Evolutionary conservation across 2,797 vertebrate genomes (phyloP).

Genomic region (Poeciliopsis gracilis): DNA sequence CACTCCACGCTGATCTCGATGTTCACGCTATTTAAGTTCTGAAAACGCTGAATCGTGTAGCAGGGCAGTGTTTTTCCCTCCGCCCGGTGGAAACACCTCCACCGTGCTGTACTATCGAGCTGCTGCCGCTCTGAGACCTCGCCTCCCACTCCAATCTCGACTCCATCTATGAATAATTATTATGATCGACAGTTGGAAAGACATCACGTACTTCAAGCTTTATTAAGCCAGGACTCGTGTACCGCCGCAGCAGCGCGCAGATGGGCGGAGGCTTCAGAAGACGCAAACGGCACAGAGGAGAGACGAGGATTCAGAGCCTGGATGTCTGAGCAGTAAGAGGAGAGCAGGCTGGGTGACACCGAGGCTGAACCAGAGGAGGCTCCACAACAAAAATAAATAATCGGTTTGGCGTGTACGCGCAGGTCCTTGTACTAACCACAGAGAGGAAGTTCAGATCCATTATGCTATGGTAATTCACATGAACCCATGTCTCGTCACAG

Average conservation of each 20-base stretch:
- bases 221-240: constrained; percentile 74
- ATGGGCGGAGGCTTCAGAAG: constrained; percentile 44
- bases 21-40: constrained; percentile 37
- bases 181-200: constrained; percentile 78
- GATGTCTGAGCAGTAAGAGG: constrained; percentile 18
- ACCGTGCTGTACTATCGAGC: constrained; percentile 42
- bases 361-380: constrained; percentile 11
- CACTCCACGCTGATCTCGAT: constrained; percentile 8
- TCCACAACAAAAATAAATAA: constrained; percentile 1
- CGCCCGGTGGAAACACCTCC: constrained; percentile 54
- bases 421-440: constrained; percentile 35
- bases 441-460: constrained; percentile 44
- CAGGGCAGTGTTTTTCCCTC: constrained; percentile 43
- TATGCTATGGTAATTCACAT: constrained; percentile 55
- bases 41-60: constrained; percentile 66
- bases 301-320: constrained; percentile 37
- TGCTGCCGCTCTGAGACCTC: constrained; percentile 69
- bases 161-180: constrained; percentile 80
- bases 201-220: constrained; percentile 78
- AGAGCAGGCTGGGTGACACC: constrained; percentile 9
- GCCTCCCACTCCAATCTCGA: constrained; percentile 74
- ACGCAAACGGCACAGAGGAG: constrained; percentile 58
- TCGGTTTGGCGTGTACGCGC: constrained; percentile 7
- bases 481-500: constrained; percentile 35
- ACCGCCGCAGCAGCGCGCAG: constrained; percentile 66